phyloP scores from a whole-genome alignment of 1,140 invertebrate species.

The Planococcus citri region DNA sequence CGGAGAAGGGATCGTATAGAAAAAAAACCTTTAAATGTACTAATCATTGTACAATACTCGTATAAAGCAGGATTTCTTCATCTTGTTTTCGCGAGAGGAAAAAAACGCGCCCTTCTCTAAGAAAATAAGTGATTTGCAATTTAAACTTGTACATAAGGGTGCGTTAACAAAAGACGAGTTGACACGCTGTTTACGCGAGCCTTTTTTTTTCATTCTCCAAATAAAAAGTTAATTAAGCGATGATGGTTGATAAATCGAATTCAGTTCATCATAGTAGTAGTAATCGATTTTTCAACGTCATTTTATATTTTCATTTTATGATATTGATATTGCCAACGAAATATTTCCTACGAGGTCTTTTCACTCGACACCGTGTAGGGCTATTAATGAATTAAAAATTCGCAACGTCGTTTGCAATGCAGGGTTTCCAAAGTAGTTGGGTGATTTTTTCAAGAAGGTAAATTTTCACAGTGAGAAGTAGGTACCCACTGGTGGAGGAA shows the following conservation, averaged over 20 bases:
- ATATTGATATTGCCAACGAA: too few species aligned
- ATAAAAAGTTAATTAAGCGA: conserved; percentile 8
- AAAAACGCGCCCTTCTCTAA: background rate
- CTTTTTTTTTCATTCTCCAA: background rate
- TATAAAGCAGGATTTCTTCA: background rate
- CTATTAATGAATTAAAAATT: too few species aligned
- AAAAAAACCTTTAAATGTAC: background rate
- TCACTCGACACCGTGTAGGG: too few species aligned
- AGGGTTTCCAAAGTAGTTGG: too few species aligned
- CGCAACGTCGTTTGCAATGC: too few species aligned
- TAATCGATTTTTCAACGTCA: too few species aligned
- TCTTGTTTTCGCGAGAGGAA: background rate
- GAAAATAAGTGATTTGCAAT: background rate
- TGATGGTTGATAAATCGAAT: conserved; percentile 1
- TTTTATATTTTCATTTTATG: background rate
- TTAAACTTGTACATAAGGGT: background rate
- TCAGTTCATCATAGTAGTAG: background rate
- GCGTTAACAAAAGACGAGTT: conserved; percentile 1
- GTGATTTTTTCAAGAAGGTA: too few species aligned
- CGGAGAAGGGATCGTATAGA: too few species aligned
- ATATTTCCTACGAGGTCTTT: too few species aligned
- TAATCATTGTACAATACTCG: background rate
- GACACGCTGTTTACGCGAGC: background rate
- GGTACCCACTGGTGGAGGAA: too few species aligned
- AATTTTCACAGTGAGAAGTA: too few species aligned